Evolutionary conservation across 2,888 invertebrate species (phyloP).

Genomic region (Actias luna): DNA sequence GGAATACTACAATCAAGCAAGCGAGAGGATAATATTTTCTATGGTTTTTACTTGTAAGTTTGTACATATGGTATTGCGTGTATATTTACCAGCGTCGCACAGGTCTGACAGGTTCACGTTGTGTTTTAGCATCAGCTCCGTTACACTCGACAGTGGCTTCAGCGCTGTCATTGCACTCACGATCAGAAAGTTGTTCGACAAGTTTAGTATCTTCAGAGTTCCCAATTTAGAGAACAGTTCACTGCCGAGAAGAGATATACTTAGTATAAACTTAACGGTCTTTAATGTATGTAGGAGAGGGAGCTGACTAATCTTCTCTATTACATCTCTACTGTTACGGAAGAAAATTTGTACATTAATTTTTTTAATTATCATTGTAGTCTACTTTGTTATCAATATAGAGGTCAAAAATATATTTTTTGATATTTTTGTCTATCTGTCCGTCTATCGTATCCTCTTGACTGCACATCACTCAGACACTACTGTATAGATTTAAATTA

Average conservation of each 20-base stretch:
- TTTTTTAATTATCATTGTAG: no score
- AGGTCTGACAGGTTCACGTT: conserved; percentile 37
- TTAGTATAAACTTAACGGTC: no score
- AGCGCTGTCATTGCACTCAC: neutral
- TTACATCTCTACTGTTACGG: no score
- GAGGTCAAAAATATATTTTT: no score
- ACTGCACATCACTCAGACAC: no score
- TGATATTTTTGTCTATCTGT: no score
- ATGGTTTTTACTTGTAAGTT: neutral
- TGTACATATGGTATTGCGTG: conserved; percentile 13
- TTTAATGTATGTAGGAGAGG: no score
- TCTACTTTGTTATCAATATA: no score
- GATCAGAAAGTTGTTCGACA: neutral
- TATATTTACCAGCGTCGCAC: conserved; percentile 26
- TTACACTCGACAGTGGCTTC: neutral
- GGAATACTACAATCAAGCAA: neutral
- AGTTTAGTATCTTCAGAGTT: neutral
- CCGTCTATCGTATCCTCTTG: no score
- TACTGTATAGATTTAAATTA: no score
- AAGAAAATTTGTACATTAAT: no score
- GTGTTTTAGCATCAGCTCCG: conserved; percentile 26
- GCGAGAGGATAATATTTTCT: neutral
- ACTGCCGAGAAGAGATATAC: neutral
- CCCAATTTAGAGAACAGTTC: neutral
- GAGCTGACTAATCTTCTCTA: no score